Conservation (phyloP, 2,113 vertebrate genomes). For the Pimephales promelas region DNA sequence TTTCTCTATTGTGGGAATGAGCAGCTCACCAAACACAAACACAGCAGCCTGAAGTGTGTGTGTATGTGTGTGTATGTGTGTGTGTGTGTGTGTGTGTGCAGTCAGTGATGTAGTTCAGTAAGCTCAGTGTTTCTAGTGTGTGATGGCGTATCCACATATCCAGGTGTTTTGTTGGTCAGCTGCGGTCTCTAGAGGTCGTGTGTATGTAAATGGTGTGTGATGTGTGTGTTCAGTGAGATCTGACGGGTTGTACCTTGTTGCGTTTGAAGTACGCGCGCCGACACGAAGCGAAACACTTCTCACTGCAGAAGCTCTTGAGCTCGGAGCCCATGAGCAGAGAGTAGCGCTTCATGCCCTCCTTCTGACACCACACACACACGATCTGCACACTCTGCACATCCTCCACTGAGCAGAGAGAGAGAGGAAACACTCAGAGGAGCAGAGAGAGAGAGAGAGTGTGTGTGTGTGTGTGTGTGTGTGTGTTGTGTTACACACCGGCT, state of each 20-base stretch:
- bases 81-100: no score
- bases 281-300: conserved; percentile 98
- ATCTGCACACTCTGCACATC: conserved; percentile 97
- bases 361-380: conserved; percentile 99
- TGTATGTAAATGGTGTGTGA: no score
- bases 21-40: neutral
- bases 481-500: conserved; percentile 66
- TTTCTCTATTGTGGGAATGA: conserved; percentile 34
- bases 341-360: conserved; percentile 97
- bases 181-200: no score
- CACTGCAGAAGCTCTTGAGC: conserved; percentile 99
- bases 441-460: no score
- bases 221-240: no score
- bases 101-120: no score
- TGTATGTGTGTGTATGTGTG: neutral
- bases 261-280: conserved; percentile 98
- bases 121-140: no score
- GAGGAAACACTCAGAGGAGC: no score
- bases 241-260: conserved; percentile 66
- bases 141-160: no score
- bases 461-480: neutral
- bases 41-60: neutral
- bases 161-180: no score
- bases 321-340: conserved; percentile 98
- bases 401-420: conserved; percentile 79